Percentiles rank a stretch among this genome's conserved stretches.
phyloP scores from a whole-genome alignment of 2,797 vertebrate genomes.

The Hippopotamyrus pictus region DNA sequence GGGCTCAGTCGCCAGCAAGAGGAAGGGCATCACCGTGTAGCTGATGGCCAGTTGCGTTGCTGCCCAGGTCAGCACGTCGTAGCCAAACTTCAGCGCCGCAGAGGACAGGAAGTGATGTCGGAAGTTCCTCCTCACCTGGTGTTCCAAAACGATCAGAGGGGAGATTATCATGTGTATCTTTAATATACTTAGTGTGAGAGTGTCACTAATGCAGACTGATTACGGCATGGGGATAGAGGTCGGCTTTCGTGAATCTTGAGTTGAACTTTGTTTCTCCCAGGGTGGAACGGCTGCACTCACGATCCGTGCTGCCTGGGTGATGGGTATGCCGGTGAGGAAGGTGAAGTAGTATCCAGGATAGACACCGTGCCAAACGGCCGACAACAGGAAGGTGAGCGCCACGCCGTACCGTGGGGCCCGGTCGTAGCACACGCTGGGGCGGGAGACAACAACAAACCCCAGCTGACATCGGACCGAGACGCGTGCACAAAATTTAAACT shows the following conservation, averaged over 20 bases:
- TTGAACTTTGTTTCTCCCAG: not conserved
- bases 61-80: constrained; percentile 78
- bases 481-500: not conserved
- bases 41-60: constrained; percentile 81
- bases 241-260: not conserved
- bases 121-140: constrained; percentile 74
- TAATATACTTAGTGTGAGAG: not conserved
- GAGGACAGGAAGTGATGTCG: constrained; percentile 72
- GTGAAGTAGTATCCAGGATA: constrained; percentile 98
- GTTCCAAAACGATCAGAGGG: not conserved
- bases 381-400: constrained; percentile 82
- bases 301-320: constrained; percentile 79
- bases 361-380: constrained; percentile 94
- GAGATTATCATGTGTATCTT: not conserved
- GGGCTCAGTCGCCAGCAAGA: constrained; percentile 77
- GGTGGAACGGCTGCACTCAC: constrained; percentile 52
- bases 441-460: constrained; percentile 10
- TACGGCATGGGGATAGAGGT: not conserved
- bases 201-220: not conserved
- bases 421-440: constrained; percentile 84
- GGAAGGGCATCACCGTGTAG: constrained; percentile 84
- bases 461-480: not conserved
- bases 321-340: constrained; percentile 86
- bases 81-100: constrained; percentile 60
- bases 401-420: constrained; percentile 73